phyloP scores from a whole-genome alignment of 2,113 vertebrate species.

The Phyllostomus discolor region DNA sequence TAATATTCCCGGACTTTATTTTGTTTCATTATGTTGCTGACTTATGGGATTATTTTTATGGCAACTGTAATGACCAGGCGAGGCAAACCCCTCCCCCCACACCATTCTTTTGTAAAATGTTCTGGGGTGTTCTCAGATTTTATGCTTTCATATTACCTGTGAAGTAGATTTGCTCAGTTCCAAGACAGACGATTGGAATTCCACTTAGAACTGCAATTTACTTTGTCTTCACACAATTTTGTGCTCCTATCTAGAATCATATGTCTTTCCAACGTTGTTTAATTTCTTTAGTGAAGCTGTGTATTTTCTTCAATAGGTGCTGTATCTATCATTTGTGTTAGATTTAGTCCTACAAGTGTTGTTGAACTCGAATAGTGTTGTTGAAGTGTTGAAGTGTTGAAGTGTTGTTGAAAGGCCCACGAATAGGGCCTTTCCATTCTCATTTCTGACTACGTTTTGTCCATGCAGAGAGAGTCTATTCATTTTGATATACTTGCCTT shows the following conservation, averaged over 20 bases:
- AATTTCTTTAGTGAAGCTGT: background rate
- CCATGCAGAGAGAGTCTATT: background rate
- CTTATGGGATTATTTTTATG: background rate
- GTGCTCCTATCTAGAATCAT: background rate
- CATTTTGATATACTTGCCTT: background rate
- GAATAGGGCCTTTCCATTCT: background rate
- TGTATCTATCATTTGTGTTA: background rate
- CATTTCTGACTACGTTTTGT: background rate
- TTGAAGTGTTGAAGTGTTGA: too few species aligned
- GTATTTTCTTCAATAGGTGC: background rate
- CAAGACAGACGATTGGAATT: background rate
- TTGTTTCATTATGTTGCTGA: background rate
- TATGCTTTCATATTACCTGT: background rate
- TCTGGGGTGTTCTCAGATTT: background rate
- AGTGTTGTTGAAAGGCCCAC: too few species aligned
- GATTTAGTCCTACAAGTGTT: background rate
- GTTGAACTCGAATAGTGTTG: background rate
- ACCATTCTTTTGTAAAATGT: background rate
- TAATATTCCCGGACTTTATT: background rate
- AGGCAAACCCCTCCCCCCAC: background rate
- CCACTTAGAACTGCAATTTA: background rate
- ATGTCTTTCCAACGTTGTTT: background rate
- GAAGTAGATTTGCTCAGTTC: background rate
- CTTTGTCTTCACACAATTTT: background rate
- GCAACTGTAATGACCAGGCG: background rate